Evolutionary conservation across 2,797 vertebrate genomes (phyloP), one percentile per base, ranked within the genome.

Genomic region (Spheniscus humboldti): DNA sequence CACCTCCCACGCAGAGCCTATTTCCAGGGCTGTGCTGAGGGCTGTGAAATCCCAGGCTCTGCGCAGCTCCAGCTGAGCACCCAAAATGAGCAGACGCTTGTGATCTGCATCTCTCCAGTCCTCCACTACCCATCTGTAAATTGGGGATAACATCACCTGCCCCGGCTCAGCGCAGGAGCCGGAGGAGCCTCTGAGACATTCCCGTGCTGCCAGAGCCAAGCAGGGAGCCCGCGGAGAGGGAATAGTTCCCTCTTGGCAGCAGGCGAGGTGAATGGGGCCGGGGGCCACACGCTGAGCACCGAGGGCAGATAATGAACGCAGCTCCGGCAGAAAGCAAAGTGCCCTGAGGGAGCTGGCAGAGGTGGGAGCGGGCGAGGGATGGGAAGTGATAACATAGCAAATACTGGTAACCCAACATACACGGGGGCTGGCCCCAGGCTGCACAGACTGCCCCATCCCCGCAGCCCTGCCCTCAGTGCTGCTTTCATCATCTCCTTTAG

Each of bases 1-100:
- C 92, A 72, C 90, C 94, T 79, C 96, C 94, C 24, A 77, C 89
- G 30, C 96, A 66, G 56, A 91, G 81, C 80, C 84, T 48, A 57
- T n/a, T 82, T 47, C 72, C 86, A 39, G 94, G 88, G 75, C 85
- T 23, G 12, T 31, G 78, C 63, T 5, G 18, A 64, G 66, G 67
- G 67, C 76, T 74, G 80, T 56, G 87, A 83, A 47, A 77, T 18
- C 73, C 92, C 82, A 10, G 14, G 80, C 72, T 89, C 68, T 6
- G 53, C 5, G 0, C 71, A 3, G 74, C 91, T 85, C 91, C 92
- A 93, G 96, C 94, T 94, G 94, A 93, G 91, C 94, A 57, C 91
- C 86, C 88, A 16, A 16, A 57, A 53, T 0, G 37, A 88, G 86
- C 94, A 93, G 91, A 76, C 48, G 15, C 79, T 56, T 39, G 28